Percentiles rank a stretch among this genome's conserved stretches.
phyloP scores from a whole-genome alignment of 2,888 invertebrate genomes.

The Tinea semifulvella region DNA sequence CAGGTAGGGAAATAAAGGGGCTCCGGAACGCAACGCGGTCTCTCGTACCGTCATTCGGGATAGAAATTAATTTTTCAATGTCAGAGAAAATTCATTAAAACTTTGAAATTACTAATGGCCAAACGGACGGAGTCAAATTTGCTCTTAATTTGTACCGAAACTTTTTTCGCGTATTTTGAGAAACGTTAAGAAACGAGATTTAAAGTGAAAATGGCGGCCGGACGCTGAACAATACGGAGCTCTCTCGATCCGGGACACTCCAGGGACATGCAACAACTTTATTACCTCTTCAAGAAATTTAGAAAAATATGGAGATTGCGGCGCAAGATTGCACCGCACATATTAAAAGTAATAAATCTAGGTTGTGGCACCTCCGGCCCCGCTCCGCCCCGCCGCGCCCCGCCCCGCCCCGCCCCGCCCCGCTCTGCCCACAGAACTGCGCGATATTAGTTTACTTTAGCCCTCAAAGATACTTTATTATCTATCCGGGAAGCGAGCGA shows the following conservation, averaged over 20 bases:
- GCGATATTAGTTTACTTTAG: conserved; percentile 69
- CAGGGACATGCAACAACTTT: too few relatives aligned
- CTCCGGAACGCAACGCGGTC: too few relatives aligned
- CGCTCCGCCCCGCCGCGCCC: conserved; percentile 25
- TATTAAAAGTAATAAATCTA: conserved; percentile 62
- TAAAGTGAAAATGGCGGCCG: conserved; percentile 51
- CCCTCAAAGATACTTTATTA: conserved; percentile 65
- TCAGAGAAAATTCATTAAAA: conserved; percentile 66
- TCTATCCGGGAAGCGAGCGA: conserved; percentile 53
- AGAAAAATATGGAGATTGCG: too few relatives aligned
- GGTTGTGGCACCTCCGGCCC: conserved; percentile 28
- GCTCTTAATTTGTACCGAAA: conserved; percentile 64
- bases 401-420: conserved; percentile 23
- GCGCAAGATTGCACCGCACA: too few relatives aligned
- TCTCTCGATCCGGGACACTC: too few relatives aligned
- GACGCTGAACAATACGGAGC: background rate
- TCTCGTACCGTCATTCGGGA: conserved; percentile 29
- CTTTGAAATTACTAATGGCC: conserved; percentile 66
- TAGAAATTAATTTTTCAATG: conserved; percentile 64
- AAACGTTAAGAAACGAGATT: conserved; percentile 55
- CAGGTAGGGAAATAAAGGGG: too few relatives aligned
- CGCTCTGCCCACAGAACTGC: conserved; percentile 38
- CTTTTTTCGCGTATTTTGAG: conserved; percentile 57
- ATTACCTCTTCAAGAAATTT: too few relatives aligned
- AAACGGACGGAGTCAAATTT: conserved; percentile 63